These are phyloP conservation scores for Dryas iulia DNA, from an alignment of 1,140 invertebrate genomes.

Conservation along the genomic window DNA sequence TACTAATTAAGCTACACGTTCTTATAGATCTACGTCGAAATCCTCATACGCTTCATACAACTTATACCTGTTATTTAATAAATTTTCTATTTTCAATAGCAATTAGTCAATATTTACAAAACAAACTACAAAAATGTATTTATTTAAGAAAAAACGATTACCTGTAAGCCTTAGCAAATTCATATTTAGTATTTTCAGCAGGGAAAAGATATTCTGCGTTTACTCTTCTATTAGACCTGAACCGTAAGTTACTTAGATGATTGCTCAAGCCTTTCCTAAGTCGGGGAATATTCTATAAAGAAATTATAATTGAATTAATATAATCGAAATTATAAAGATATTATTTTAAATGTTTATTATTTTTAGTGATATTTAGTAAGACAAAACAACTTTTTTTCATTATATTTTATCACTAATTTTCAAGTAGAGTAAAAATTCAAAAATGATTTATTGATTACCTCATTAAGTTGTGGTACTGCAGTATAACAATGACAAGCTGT, in stretches of 20 bases:
- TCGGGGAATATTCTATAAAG: conserved; percentile 41
- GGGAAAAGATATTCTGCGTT: conserved; percentile 45
- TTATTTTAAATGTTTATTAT: conserved; percentile 4
- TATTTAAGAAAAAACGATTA: too few relatives aligned
- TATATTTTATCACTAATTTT: too few relatives aligned
- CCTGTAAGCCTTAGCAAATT: conserved; percentile 70
- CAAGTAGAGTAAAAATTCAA: neutral
- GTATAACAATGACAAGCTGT: conserved; percentile 25
- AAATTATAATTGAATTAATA: neutral
- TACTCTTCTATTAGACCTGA: conserved; percentile 33
- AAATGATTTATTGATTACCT: conserved; percentile 5
- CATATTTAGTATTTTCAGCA: conserved; percentile 63
- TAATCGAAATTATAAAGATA: neutral
- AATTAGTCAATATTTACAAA: too few relatives aligned
- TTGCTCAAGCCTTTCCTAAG: conserved; percentile 49
- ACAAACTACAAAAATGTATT: neutral
- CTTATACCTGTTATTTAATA: too few relatives aligned
- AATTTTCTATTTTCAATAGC: too few relatives aligned
- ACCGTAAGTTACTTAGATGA: conserved; percentile 55
- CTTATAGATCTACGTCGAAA: too few relatives aligned
- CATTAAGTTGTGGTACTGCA: conserved; percentile 10
- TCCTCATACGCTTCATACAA: too few relatives aligned
- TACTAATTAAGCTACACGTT: too few relatives aligned
- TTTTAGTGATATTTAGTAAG: too few relatives aligned
- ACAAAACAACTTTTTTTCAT: too few relatives aligned